A percentile compares a stretch with the other conserved stretches of the same genome.
These are phyloP conservation scores for Onthophagus sagittarius DNA, from an alignment of 2,888 invertebrate genomes.

Conservation along the genomic window DNA sequence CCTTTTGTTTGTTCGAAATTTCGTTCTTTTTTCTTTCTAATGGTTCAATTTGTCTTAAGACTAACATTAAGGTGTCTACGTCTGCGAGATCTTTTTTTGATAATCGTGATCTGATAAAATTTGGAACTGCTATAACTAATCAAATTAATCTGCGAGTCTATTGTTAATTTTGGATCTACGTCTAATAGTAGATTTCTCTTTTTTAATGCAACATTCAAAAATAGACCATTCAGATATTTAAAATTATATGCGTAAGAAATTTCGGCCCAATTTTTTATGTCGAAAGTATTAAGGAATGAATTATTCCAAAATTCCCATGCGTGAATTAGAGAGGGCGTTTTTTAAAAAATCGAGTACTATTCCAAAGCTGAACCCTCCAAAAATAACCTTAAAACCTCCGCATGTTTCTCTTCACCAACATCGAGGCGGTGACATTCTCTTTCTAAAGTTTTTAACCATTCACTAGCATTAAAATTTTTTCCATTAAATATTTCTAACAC, in stretches of 20 bases:
- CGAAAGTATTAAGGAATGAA: constrained; percentile 31
- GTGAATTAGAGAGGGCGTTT: neutral
- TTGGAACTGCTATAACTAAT: constrained; percentile 31
- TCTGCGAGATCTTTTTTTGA: constrained; percentile 25
- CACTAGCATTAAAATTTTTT: too few species aligned
- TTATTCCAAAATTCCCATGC: constrained; percentile 17
- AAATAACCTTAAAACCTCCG: constrained; percentile 15
- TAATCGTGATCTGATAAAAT: constrained; percentile 29
- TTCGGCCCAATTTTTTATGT: constrained; percentile 33
- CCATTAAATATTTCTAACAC: too few species aligned
- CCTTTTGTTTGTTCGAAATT: constrained; percentile 25
- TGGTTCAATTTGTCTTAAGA: constrained; percentile 23
- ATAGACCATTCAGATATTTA: constrained; percentile 32
- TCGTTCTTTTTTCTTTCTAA: constrained; percentile 20
- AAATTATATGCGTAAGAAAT: constrained; percentile 19
- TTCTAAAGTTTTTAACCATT: too few species aligned
- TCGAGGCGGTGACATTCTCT: too few species aligned
- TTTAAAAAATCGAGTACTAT: constrained; percentile 25
- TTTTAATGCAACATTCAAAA: constrained; percentile 33
- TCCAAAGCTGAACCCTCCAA: constrained; percentile 26
- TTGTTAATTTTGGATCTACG: constrained; percentile 28
- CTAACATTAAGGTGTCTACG: constrained; percentile 13
- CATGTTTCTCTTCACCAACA: too few species aligned
- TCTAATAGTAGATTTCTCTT: constrained; percentile 33
- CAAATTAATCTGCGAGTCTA: constrained; percentile 25